Evolutionary conservation across 2,113 vertebrate genomes (phyloP).

Genomic region (Malurus melanocephalus): DNA sequence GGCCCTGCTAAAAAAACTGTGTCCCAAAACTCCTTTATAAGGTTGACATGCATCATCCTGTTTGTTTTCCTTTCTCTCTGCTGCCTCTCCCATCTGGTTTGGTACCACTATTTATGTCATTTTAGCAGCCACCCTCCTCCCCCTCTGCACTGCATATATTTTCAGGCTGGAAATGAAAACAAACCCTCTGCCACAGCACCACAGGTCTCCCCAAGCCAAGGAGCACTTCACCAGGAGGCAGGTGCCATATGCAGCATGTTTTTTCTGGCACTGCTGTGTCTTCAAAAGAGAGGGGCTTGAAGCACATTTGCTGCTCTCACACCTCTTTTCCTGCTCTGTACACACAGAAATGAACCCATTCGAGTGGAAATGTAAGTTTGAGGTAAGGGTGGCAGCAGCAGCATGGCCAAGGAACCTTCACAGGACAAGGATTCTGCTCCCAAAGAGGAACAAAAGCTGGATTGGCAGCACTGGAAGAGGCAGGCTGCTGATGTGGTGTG

Average conservation of each 20-base stretch:
- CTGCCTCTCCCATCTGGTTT: background rate
- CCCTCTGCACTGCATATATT: background rate
- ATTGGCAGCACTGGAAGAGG: conserved; percentile 9
- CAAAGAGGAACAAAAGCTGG: conserved; percentile 10
- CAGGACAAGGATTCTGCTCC: background rate
- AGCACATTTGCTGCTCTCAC: background rate
- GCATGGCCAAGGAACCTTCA: background rate
- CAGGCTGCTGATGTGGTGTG: conserved; percentile 9
- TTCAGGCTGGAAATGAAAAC: background rate
- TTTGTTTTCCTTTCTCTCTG: background rate
- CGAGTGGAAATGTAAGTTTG: background rate
- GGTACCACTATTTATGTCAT: background rate
- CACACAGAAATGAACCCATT: accelerated
- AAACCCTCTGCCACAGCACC: background rate
- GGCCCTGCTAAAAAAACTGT: background rate
- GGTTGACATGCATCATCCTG: background rate
- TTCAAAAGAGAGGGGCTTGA: background rate
- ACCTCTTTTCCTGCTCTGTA: background rate
- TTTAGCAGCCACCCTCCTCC: background rate
- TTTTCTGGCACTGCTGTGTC: background rate
- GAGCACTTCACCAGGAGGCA: background rate
- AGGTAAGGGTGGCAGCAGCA: background rate
- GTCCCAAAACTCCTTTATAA: background rate
- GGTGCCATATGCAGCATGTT: background rate
- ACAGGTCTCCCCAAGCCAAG: background rate